These are phyloP conservation scores for Hydroisotoma schaefferi DNA, from an alignment of 2,888 invertebrate species.

Conservation along the genomic window DNA sequence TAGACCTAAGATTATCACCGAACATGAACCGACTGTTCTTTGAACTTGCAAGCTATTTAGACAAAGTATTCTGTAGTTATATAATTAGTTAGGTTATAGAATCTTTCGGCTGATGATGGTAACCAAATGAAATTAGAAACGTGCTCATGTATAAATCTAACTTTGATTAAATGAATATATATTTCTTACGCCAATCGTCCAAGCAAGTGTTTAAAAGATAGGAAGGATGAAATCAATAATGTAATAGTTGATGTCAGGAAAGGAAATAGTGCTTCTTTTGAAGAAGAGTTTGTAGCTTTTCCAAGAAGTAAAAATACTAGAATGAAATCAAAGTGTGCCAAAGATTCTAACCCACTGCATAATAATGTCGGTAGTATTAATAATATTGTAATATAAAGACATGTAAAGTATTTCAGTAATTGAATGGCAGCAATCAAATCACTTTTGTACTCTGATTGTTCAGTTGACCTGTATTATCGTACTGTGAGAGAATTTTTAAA, in stretches of 20 bases:
- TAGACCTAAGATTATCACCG: slow-evolving; percentile 46
- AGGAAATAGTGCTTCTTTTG: neutral
- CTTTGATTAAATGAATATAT: neutral
- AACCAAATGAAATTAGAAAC: neutral
- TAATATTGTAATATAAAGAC: neutral
- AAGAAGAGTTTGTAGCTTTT: neutral
- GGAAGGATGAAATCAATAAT: neutral
- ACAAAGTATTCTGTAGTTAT: too few relatives aligned
- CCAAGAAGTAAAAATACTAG: neutral
- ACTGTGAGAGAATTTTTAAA: too few relatives aligned
- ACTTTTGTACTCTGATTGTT: too few relatives aligned
- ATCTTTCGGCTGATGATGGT: neutral
- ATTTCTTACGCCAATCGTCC: neutral
- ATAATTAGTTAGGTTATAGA: neutral
- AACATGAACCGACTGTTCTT: slow-evolving; percentile 45
- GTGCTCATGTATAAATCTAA: neutral
- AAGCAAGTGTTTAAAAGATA: neutral
- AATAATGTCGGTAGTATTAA: too few relatives aligned
- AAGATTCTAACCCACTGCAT: slow-evolving; percentile 29
- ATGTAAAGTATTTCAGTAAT: too few relatives aligned
- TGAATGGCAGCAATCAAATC: too few relatives aligned
- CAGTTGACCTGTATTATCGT: too few relatives aligned
- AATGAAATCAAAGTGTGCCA: slow-evolving; percentile 30
- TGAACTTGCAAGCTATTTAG: slow-evolving; percentile 25
- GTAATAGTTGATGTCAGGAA: neutral